Conservation (phyloP, 2,888 invertebrate genomes). For the Brassicogethes aeneus region DNA sequence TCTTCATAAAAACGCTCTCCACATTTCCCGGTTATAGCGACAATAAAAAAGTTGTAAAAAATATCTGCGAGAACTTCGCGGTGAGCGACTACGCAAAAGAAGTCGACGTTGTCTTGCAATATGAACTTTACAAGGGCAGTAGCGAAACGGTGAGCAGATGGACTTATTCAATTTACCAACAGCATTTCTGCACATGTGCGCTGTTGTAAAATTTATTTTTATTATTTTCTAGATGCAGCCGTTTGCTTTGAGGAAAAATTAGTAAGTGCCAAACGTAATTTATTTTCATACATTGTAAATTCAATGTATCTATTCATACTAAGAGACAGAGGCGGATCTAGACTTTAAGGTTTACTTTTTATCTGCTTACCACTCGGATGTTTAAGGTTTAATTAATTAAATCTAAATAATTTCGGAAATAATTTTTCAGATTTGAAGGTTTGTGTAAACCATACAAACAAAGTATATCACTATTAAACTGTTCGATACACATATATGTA, state of each 20-base stretch:
- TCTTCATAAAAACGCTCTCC: conserved; percentile 76
- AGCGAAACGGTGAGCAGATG: not conserved
- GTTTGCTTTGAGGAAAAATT: conserved; percentile 20
- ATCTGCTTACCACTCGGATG: no score
- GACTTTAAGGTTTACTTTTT: no score
- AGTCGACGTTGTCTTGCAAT: conserved; percentile 63
- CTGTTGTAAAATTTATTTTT: not conserved
- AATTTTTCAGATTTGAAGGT: no score
- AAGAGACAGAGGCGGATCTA: no score
- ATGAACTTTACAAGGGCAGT: conserved; percentile 59
- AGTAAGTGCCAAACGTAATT: conserved; percentile 21
- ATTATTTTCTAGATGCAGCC: conserved; percentile 17
- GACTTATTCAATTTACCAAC: not conserved
- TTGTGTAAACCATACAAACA: no score
- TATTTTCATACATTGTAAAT: no score
- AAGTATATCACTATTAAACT: no score
- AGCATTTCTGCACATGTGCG: not conserved
- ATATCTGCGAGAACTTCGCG: conserved; percentile 69
- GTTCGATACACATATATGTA: no score
- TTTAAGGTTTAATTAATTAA: no score
- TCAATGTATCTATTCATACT: no score
- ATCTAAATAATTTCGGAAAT: no score
- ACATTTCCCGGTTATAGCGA: conserved; percentile 64
- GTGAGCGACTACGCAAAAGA: conserved; percentile 70
- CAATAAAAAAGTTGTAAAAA: conserved; percentile 59